Conservation (phyloP, 2,888 invertebrate genomes). For the Sphaeridia pumilis region DNA sequence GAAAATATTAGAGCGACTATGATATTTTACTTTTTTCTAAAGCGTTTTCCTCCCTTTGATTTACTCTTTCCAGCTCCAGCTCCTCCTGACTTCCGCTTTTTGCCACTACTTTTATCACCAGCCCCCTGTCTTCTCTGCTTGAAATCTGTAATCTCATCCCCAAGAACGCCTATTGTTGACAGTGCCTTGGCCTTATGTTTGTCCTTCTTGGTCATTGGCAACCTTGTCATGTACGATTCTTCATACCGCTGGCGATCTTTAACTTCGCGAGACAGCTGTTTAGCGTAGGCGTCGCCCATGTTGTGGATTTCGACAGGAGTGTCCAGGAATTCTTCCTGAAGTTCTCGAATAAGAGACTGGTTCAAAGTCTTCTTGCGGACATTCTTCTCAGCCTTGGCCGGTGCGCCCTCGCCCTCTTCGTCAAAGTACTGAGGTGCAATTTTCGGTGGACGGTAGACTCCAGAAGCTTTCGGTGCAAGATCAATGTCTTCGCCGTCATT, state of each 20-base stretch:
- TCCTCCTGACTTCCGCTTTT: constrained; percentile 9
- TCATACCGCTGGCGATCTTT: constrained; percentile 74
- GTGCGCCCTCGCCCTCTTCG: constrained; percentile 56
- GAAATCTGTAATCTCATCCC: constrained; percentile 66
- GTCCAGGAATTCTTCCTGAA: constrained; percentile 84
- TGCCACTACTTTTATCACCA: not conserved
- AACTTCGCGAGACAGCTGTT: constrained; percentile 49
- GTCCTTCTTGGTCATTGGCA: constrained; percentile 75
- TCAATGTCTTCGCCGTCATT: constrained; percentile 42
- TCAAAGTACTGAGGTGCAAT: constrained; percentile 83
- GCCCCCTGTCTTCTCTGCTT: not conserved
- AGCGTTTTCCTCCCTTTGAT: constrained; percentile 3
- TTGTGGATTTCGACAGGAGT: constrained; percentile 64
- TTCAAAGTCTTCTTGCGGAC: constrained; percentile 70
- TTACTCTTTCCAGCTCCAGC: not conserved
- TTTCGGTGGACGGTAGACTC: constrained; percentile 84
- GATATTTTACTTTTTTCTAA: no score
- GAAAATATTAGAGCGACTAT: no score
- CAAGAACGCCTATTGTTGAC: constrained; percentile 62
- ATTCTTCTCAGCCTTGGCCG: constrained; percentile 62
- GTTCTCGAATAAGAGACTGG: constrained; percentile 76
- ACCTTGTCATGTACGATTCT: constrained; percentile 78
- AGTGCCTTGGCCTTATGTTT: constrained; percentile 63
- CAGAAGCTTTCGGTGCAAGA: constrained; percentile 37
- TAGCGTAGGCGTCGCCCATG: constrained; percentile 32